phyloP scores from a whole-genome alignment of 2,888 invertebrate species.

The Orchesella flavescens region DNA sequence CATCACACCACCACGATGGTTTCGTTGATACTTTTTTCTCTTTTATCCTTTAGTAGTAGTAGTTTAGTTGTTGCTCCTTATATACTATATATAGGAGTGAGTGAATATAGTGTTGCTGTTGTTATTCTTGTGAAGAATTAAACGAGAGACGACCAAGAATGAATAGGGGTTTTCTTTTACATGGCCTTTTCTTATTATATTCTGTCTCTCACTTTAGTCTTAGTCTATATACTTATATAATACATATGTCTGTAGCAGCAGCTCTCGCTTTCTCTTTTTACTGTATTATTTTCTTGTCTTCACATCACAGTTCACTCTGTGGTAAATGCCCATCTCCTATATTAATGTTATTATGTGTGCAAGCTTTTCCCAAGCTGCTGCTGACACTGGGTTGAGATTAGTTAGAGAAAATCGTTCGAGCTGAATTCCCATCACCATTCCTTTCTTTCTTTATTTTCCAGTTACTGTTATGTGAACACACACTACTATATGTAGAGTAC shows the following conservation, averaged over 20 bases:
- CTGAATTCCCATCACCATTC: constrained; percentile 43
- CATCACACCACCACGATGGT: constrained; percentile 36
- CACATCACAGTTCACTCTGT: constrained; percentile 44
- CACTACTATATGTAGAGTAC: background rate
- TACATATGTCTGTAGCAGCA: background rate
- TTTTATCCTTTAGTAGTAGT: background rate
- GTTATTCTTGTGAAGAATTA: constrained; percentile 39
- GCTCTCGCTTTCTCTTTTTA: background rate
- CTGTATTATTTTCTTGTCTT: constrained; percentile 40
- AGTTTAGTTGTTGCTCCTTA: background rate
- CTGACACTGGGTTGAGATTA: constrained; percentile 40
- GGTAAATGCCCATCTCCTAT: constrained; percentile 43
- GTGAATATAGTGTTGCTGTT: constrained; percentile 18
- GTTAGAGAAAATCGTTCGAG: constrained; percentile 39
- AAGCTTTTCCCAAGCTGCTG: constrained; percentile 27
- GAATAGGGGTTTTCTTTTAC: constrained; percentile 31
- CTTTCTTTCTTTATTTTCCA: constrained; percentile 6
- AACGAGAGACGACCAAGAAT: constrained; percentile 35
- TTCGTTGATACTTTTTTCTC: constrained; percentile 44
- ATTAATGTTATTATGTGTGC: constrained; percentile 42
- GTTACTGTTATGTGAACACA: background rate
- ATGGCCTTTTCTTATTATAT: constrained; percentile 21
- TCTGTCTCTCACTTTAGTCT: background rate
- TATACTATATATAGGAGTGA: background rate
- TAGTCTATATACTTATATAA: background rate